These are phyloP conservation scores for Epizoanthus stellaris DNA, from an alignment of 92 coral and sea anemone species.

Conservation along the genomic window DNA sequence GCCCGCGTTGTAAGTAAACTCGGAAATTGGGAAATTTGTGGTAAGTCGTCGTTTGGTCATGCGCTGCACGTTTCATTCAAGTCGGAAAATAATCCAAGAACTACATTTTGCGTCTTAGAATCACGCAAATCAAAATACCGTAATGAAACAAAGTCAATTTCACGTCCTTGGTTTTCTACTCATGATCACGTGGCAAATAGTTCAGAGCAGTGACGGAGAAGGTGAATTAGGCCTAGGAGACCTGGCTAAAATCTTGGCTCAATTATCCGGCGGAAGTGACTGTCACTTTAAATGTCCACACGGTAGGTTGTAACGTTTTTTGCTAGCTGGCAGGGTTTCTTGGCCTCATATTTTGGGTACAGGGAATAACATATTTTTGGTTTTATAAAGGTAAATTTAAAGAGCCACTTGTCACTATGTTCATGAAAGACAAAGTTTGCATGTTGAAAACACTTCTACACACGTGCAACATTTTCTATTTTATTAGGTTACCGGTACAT, in stretches of 20 bases:
- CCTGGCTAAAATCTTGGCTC: conserved; percentile 82
- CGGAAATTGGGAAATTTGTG: background rate
- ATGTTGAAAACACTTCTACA: too few relatives aligned
- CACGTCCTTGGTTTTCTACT: background rate
- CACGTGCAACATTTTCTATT: too few relatives aligned
- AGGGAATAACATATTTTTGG: background rate
- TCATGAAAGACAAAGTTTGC: too few relatives aligned
- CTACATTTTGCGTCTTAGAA: too few relatives aligned
- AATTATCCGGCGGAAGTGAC: conserved; percentile 77
- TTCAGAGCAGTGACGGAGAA: conserved; percentile 44
- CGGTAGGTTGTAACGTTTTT: conserved; percentile 47
- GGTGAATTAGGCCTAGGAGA: conserved; percentile 78
- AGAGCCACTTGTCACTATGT: too few relatives aligned
- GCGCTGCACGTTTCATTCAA: background rate
- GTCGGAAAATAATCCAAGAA: background rate
- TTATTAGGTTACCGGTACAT: too few relatives aligned
- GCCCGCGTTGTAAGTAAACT: conserved; percentile 8
- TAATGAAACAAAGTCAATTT: conserved; percentile 1
- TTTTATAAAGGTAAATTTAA: background rate
- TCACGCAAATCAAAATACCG: background rate
- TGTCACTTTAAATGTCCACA: conserved; percentile 79
- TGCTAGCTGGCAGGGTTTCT: too few relatives aligned
- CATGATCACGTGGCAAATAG: conserved; percentile 26
- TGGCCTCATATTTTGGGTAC: background rate
- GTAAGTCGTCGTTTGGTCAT: background rate